Evolutionary conservation across 64 coral and sea anemone genomes (phyloP).

Genomic region (Stylophora pistillata): DNA sequence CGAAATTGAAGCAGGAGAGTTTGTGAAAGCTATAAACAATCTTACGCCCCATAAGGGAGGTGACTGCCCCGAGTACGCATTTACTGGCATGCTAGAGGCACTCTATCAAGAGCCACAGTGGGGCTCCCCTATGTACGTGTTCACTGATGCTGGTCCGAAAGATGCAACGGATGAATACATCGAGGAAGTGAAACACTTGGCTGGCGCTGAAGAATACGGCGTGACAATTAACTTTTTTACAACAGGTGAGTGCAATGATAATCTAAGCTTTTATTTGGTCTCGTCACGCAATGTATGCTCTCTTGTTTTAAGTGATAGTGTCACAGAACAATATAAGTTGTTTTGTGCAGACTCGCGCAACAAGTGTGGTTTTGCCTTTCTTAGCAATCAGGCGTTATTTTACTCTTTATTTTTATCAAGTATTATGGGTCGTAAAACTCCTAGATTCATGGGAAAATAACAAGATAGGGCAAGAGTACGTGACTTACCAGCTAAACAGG

Average conservation of each 20-base stretch:
- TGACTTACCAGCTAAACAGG: too few relatives aligned
- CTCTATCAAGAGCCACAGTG: slow-evolving; percentile 29
- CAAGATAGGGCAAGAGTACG: too few relatives aligned
- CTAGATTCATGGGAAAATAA: too few relatives aligned
- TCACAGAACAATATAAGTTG: too few relatives aligned
- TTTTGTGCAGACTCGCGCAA: too few relatives aligned
- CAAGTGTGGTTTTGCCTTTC: too few relatives aligned
- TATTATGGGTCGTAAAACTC: too few relatives aligned
- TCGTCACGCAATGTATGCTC: too few relatives aligned
- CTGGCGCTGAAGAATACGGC: neutral
- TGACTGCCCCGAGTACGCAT: slow-evolving; percentile 69
- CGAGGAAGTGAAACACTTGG: neutral
- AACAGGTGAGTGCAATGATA: neutral
- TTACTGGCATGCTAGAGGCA: slow-evolving; percentile 65
- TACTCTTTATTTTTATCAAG: too few relatives aligned
- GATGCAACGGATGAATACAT: slow-evolving; percentile 46
- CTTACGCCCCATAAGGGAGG: slow-evolving; percentile 49
- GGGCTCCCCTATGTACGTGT: slow-evolving; percentile 81
- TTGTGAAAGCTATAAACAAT: slow-evolving; percentile 7
- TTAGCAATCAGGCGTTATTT: too few relatives aligned
- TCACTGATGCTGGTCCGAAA: slow-evolving; percentile 80
- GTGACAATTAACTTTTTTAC: slow-evolving; percentile 64
- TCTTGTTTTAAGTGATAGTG: too few relatives aligned
- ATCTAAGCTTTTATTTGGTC: too few relatives aligned
- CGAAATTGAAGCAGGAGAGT: neutral